Conservation (phyloP, 2,797 vertebrate species). For the Trichosurus vulpecula region DNA sequence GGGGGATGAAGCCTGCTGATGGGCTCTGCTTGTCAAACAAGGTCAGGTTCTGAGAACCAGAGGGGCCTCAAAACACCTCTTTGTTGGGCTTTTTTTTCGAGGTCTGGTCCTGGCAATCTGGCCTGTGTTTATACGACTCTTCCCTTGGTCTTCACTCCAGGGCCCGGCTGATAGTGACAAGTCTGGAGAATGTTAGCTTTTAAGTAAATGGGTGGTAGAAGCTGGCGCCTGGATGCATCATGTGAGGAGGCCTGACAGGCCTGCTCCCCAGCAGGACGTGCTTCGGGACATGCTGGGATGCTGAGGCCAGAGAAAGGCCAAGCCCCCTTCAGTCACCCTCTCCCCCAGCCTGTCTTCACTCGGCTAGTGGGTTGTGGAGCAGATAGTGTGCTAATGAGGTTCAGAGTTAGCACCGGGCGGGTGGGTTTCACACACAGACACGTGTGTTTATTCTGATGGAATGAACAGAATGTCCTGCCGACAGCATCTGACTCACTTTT, state of each 20-base stretch:
- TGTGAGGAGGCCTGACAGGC: conserved; percentile 40
- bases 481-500: conserved; percentile 79
- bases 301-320: neutral
- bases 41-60: neutral
- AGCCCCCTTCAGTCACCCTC: neutral
- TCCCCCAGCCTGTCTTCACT: conserved; percentile 31
- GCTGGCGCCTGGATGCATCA: conserved; percentile 65
- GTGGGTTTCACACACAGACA: conserved; percentile 74
- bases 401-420: conserved; percentile 71
- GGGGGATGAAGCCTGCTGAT: neutral
- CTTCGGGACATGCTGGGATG: conserved; percentile 45
- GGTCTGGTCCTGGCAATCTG: neutral
- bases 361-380: neutral
- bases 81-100: neutral
- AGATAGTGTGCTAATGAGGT: conserved; percentile 45
- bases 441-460: conserved; percentile 70
- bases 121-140: neutral
- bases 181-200: conserved; percentile 75
- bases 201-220: conserved; percentile 70
- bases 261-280: conserved; percentile 64
- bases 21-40: neutral
- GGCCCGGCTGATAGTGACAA: conserved; percentile 41
- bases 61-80: neutral
- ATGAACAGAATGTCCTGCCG: conserved; percentile 81
- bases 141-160: neutral